Base-by-base conservation (phyloP, 2,797 vertebrate species). In the Lophotriccus pileatus region DNA sequence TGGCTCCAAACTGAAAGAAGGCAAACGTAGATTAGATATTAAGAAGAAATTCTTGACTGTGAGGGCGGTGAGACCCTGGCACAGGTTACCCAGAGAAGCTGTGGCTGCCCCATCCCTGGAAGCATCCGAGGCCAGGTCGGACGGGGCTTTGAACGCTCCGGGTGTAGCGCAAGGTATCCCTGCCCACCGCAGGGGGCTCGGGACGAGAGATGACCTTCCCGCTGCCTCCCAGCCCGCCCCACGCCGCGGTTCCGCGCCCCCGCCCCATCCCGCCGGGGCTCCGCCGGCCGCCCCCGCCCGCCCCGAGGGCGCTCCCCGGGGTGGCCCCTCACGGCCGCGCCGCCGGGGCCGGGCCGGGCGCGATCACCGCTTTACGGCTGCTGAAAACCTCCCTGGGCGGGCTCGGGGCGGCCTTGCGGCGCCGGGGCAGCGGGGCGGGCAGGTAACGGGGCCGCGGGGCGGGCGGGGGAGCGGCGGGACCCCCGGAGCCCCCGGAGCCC, bases 351-450 rank as follows among this genome's bases (percentile, higher is more conserved):
- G 37, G 80, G 76, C 66, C 46, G 46, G 46, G 46, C 46, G 86
- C 90, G 58, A 89, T 79, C 52, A 72, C 75, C 91, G 96, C 97
- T 97, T 97, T 97, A 94, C 97, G 96, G 96, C 97, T 96, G 97
- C 97, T 94, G 97, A 94, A 97, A 96, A 95, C 93, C 85, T 88
- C 78, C 86, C 91, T 55, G 69, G 68, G 72, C 81, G 91, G 43
- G 93, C 84, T 68, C 75, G 58, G 87, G 74, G 94, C 95, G 43
- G 96, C 95, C 92, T 94, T 92, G 68, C 94, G 75, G 95, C 96
- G 64, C 76, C 87, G 87, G 69, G 67, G 62, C 63, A 28, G 13
- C 12, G 81, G 24, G 13, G 21, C 22, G 58, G 72, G 55, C 69
- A 52, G 25, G 49, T 27, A 16, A 17, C 19, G 30, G 30, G n/a